Base-by-base conservation (phyloP, 2,888 invertebrate genomes). In the Meta bourneti region DNA sequence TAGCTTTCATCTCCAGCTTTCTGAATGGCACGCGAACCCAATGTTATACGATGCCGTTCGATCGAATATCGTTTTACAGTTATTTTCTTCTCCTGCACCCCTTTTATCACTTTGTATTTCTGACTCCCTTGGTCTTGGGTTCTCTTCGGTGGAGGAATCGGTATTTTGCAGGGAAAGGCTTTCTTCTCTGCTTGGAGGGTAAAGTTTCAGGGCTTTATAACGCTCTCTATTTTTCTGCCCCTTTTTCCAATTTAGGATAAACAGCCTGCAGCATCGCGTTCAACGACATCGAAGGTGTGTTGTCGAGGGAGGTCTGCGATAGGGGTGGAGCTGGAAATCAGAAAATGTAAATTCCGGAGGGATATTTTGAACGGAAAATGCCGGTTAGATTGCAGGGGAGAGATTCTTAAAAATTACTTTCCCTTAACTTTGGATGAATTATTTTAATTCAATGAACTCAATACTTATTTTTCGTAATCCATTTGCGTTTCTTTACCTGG, bases 21-120 rank as follows among this genome's bases (percentile, higher is more conserved):
- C 61, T 91, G 75, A 84, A 84, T 79, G 82, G 86, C 91, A 91
- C 74, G 72, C 78, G 61, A 19, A 70, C 86, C 85, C 81, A 79
- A 70, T 91, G 91, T 91, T 91, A 91, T 91, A 91, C 70, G 91
- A 91, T 77, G 86, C 91, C 75, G 69, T 81, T 86, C 91, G 86
- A 91, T 91, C 91, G 91, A 91, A 91, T 91, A 91, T 91, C 91
- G 91, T 91, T 91, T 86, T 91, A 91, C 91, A 91, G 91, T 91
- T 91, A 91, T 91, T 91, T 86, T 86, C 86, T 86, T 71, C 78
- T 69, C 75, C 85, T 74, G 84, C 80, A 90, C 84, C 84, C 90
- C 91, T 86, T 91, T 91, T 91, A 91, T 91, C 91, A 91, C 91
- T 91, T 86, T 91, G 91, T 91, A 91, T 91, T 91, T 86, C 75